These are phyloP conservation scores for Orchesella flavescens DNA, from an alignment of 2,888 invertebrate genomes.

Conservation along the genomic window DNA sequence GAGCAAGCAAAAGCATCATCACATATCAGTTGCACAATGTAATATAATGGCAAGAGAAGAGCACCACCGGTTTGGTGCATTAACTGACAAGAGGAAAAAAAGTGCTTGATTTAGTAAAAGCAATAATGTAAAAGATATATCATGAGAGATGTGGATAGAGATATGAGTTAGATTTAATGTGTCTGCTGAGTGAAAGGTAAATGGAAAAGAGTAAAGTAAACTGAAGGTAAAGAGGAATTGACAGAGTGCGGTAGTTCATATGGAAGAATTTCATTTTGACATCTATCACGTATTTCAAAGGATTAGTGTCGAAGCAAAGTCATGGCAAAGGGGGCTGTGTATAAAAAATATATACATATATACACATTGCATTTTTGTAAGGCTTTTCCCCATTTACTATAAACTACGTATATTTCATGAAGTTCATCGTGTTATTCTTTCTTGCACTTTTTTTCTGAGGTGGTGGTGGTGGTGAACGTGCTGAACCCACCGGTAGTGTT, in stretches of 20 bases:
- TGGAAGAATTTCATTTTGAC: conserved; percentile 46
- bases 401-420: too few species aligned
- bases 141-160: background rate
- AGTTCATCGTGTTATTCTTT: too few species aligned
- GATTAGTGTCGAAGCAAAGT: conserved; percentile 40
- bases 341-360: background rate
- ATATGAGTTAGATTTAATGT: conserved; percentile 36
- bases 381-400: too few species aligned
- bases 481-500: too few species aligned
- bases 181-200: conserved; percentile 18
- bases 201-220: background rate
- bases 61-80: background rate
- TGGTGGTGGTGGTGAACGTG: too few species aligned
- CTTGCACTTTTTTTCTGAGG: too few species aligned
- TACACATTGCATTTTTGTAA: too few species aligned
- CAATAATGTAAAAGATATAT: background rate
- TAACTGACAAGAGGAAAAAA: background rate
- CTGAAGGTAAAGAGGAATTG: conserved; percentile 19
- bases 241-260: conserved; percentile 29
- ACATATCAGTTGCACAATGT: background rate
- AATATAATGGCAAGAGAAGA: too few species aligned
- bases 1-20: too few species aligned
- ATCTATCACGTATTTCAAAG: conserved; percentile 53
- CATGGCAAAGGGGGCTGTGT: background rate
- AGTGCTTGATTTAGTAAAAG: conserved; percentile 10